These are phyloP conservation scores for Mylabris sibirica DNA, from an alignment of 2,888 invertebrate species.

Conservation along the genomic window DNA sequence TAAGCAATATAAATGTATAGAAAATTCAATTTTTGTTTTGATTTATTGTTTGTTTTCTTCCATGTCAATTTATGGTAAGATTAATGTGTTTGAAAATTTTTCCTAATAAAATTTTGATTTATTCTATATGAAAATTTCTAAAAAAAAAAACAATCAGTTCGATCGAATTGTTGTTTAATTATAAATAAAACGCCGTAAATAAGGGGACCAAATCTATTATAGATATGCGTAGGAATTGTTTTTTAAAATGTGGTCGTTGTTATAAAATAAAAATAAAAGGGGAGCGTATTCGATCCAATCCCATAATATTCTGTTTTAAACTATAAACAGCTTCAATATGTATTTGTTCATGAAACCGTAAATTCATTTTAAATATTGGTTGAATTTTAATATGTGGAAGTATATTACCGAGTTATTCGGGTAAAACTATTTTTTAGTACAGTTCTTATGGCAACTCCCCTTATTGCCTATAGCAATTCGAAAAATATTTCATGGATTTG, in stretches of 20 bases:
- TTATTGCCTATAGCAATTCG: too few species aligned
- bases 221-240: background rate
- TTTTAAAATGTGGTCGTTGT: background rate
- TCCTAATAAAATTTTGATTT: background rate
- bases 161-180: background rate
- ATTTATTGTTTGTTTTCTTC: conserved; percentile 8
- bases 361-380: conserved; percentile 3
- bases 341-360: conserved; percentile 4
- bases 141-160: background rate
- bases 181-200: background rate
- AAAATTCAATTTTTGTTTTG: conserved; percentile 9
- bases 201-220: background rate
- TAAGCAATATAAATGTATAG: conserved; percentile 10
- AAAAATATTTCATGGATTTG: too few species aligned
- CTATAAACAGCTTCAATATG: background rate
- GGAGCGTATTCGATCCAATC: background rate
- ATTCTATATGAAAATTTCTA: background rate
- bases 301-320: background rate
- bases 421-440: too few species aligned
- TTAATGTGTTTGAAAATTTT: background rate
- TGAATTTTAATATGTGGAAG: background rate
- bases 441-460: too few species aligned
- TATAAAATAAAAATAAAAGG: background rate
- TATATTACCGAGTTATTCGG: too few species aligned
- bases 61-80: background rate